Evolutionary conservation across 2,797 vertebrate species (phyloP).

Genomic region (Phataginus tetradactyla): DNA sequence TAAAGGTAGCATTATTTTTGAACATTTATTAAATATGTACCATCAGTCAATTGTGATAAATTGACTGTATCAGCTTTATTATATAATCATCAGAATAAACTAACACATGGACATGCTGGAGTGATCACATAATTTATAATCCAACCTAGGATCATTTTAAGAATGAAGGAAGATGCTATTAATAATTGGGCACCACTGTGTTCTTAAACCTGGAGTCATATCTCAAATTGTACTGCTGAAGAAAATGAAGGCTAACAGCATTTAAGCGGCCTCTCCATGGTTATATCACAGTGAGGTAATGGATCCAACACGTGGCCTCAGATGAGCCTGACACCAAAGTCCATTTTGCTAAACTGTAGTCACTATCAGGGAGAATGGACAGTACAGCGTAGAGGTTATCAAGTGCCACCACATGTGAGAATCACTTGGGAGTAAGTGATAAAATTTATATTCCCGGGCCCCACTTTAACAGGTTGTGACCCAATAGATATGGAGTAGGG

Average conservation of each 20-base stretch:
- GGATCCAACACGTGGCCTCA: background rate
- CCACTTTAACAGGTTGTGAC: background rate
- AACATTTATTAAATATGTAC: slow-evolving; percentile 8
- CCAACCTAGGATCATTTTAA: background rate
- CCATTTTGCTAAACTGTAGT: background rate
- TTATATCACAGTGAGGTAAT: background rate
- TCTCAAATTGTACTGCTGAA: background rate
- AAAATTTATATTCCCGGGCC: background rate
- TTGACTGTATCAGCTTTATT: background rate
- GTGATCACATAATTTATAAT: background rate
- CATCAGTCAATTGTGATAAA: background rate
- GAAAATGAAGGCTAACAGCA: background rate
- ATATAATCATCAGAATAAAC: background rate
- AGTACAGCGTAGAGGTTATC: background rate
- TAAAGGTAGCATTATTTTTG: background rate
- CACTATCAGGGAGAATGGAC: background rate
- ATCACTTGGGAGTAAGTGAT: background rate
- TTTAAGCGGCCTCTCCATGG: background rate
- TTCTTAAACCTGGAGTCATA: background rate
- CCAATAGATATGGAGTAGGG: background rate
- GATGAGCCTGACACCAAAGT: background rate
- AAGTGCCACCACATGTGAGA: background rate
- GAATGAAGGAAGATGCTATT: background rate
- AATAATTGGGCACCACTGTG: background rate
- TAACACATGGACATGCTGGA: background rate